Conservation (phyloP, 37 sponge, comb jelly and placozoan species). For the Geodia barretti region DNA sequence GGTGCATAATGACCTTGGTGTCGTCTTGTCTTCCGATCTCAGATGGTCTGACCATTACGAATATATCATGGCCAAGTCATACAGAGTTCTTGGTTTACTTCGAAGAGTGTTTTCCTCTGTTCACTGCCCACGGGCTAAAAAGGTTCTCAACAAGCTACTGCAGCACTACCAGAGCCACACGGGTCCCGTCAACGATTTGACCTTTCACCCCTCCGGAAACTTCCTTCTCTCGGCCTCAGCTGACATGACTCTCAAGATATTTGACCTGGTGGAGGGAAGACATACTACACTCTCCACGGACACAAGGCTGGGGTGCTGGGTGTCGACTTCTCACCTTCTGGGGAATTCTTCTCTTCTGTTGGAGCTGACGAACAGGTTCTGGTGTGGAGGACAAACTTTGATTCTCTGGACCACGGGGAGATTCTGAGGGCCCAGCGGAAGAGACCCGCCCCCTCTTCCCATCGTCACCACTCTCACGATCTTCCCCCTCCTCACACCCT, state of each 20-base stretch:
- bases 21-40: too few species aligned
- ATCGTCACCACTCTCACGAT: conserved; percentile 20
- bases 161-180: conserved; percentile 95
- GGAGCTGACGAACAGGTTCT: conserved; percentile 96
- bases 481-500: conserved; percentile 13
- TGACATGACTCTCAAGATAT: conserved; percentile 94
- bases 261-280: conserved; percentile 93
- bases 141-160: conserved; percentile 93
- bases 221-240: conserved; percentile 88
- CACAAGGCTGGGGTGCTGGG: conserved; percentile 91
- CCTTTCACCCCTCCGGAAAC: conserved; percentile 94
- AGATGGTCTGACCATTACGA: too few species aligned
- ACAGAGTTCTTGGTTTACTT: too few species aligned
- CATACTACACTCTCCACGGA: conserved; percentile 96
- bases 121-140: too few species aligned
- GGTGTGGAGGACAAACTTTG: conserved; percentile 99
- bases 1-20: too few species aligned
- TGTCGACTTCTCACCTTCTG: conserved; percentile 86
- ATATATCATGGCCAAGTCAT: too few species aligned
- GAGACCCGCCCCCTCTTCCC: conserved; percentile 1
- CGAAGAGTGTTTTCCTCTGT: too few species aligned
- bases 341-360: conserved; percentile 93
- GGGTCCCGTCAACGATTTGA: conserved; percentile 80
- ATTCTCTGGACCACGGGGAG: conserved; percentile 61
- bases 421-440: conserved; percentile 4